Evolutionary conservation across 2,888 invertebrate species (phyloP).

Genomic region (Allacma fusca): DNA sequence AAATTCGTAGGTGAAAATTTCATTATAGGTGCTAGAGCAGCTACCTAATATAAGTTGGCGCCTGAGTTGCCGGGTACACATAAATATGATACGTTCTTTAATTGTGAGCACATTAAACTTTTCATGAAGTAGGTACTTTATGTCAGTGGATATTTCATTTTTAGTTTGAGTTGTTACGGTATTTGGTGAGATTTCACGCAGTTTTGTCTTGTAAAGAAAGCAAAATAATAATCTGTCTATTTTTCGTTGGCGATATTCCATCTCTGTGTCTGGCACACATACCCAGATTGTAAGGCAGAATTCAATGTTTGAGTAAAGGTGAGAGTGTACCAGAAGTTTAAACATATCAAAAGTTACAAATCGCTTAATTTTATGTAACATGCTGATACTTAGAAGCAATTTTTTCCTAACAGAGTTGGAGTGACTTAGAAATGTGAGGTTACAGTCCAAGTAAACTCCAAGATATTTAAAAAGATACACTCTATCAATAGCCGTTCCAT

Average conservation of each 20-base stretch:
- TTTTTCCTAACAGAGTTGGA: not conserved
- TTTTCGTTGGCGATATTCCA: conserved; percentile 10
- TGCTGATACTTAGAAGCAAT: no score
- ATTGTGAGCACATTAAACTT: conserved; percentile 2
- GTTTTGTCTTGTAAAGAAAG: not conserved
- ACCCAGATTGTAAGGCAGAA: conserved; percentile 23
- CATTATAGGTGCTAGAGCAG: not conserved
- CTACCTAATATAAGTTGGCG: not conserved
- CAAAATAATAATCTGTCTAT: not conserved
- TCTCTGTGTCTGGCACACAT: not conserved
- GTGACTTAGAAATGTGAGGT: conserved; percentile 24
- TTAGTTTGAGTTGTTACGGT: no score
- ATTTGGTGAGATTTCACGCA: no score
- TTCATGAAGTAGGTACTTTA: no score
- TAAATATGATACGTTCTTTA: conserved; percentile 2
- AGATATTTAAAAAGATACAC: conserved; percentile 34
- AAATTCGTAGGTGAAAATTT: not conserved
- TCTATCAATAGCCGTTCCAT: not conserved
- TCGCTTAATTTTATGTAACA: not conserved
- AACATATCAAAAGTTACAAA: conserved; percentile 20
- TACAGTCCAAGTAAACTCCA: conserved; percentile 20
- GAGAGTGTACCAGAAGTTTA: not conserved
- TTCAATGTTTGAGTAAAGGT: not conserved
- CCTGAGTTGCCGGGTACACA: not conserved
- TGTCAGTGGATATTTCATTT: no score